Conservation (phyloP, 64 coral and sea anemone species). For the Orbicella faveolata region DNA sequence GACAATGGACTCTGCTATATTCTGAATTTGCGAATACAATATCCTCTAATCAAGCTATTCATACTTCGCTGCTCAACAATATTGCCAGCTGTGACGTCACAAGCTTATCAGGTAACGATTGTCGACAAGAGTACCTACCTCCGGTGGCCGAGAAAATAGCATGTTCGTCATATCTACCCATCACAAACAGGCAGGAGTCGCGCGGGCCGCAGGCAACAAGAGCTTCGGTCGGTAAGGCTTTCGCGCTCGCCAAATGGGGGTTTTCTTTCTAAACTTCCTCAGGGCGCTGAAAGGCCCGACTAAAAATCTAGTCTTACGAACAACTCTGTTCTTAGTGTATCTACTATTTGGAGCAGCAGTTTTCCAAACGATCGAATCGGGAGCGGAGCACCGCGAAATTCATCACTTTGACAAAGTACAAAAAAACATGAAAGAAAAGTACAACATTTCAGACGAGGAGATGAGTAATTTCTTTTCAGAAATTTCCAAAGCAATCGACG, state of each 20-base stretch:
- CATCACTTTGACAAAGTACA: slow-evolving; percentile 74
- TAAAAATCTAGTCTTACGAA: slow-evolving; percentile 82
- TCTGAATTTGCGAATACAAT: slow-evolving; percentile 59
- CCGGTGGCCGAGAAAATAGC: slow-evolving; percentile 74
- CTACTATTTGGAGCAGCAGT: slow-evolving; percentile 89
- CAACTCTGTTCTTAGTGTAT: slow-evolving; percentile 88
- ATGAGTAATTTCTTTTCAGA: slow-evolving; percentile 81
- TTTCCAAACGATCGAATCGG: slow-evolving; percentile 95
- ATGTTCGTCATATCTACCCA: slow-evolving; percentile 49
- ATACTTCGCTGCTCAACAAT: slow-evolving; percentile 50
- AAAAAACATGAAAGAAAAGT: slow-evolving; percentile 73
- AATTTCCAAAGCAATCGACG: slow-evolving; percentile 93
- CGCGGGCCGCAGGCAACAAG: background rate
- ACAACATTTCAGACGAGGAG: slow-evolving; percentile 93
- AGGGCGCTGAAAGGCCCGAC: slow-evolving; percentile 86
- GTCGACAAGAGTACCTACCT: slow-evolving; percentile 67
- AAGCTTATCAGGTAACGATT: slow-evolving; percentile 81
- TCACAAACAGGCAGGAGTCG: slow-evolving; percentile 31
- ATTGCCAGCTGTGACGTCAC: slow-evolving; percentile 87
- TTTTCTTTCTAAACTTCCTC: slow-evolving; percentile 95
- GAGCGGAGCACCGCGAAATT: slow-evolving; percentile 77
- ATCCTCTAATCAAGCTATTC: slow-evolving; percentile 84
- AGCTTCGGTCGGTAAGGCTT: slow-evolving; percentile 44
- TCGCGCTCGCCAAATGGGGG: slow-evolving; percentile 75
- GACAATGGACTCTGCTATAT: slow-evolving; percentile 20